phyloP scores from a whole-genome alignment of 1,140 invertebrate genomes.

The Anthonomus grandis region DNA sequence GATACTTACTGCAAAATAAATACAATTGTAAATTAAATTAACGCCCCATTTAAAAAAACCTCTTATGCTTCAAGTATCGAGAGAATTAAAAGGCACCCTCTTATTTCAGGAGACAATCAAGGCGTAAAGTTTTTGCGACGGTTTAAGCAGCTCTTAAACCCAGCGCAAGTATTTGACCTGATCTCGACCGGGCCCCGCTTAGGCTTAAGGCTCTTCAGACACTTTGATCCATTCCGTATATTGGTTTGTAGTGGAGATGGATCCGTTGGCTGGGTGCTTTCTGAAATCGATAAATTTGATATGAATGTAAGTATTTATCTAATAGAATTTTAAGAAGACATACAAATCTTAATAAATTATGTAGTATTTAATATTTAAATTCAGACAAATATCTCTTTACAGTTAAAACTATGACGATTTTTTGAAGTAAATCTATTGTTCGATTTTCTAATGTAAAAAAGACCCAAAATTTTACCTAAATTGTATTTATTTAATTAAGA shows the following conservation, averaged over 20 bases:
- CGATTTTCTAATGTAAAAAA: no score
- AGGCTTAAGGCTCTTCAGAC: constrained; percentile 82
- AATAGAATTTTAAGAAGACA: neutral
- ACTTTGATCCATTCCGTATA: constrained; percentile 88
- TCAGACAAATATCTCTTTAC: no score
- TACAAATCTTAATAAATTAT: neutral
- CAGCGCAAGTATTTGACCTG: constrained; percentile 96
- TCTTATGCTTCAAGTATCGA: no score
- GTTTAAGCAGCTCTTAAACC: constrained; percentile 95
- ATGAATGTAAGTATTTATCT: constrained; percentile 88
- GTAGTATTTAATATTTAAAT: no score
- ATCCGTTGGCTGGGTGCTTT: constrained; percentile 91
- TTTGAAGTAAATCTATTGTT: no score
- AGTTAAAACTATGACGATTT: no score
- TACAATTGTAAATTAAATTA: no score
- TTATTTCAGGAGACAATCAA: constrained; percentile 81
- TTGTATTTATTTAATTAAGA: no score
- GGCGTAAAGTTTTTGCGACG: constrained; percentile 93
- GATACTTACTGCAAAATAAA: no score
- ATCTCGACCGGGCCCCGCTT: constrained; percentile 82
- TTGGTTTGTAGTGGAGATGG: constrained; percentile 92
- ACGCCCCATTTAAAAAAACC: no score
- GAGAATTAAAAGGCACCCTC: no score
- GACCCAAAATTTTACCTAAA: no score
- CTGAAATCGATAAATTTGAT: constrained; percentile 86